Evolutionary conservation across 1,140 invertebrate species (phyloP), one percentile per base, ranked within the genome.

Genomic region (Cydia splendana): DNA sequence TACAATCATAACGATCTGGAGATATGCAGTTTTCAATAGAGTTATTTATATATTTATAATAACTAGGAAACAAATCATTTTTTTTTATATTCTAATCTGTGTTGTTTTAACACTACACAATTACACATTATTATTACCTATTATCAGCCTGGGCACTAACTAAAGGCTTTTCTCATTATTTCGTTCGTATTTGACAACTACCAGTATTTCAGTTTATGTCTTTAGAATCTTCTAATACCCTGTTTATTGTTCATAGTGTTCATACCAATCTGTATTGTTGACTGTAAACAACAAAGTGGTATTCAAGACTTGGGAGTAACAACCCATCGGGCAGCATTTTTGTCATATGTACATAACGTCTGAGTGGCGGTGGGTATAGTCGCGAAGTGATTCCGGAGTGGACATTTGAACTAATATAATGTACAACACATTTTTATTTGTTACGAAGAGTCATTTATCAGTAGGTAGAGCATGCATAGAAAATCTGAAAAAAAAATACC

Each of bases 1-100:
- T 71, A 71, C 15, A 38, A 45, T 42, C 67, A 71, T 42, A 71
- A 67, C 65, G 28, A 69, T 38, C 28, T 67, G n/a, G 18, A 71
- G 30, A 71, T 71, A 69, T 15, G 65, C 5, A 18, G 5, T 30
- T n/a, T 69, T n/a, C 4, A 30, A 30, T 30, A 34, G 2, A 30
- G 30, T 30, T 30, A 30, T 4, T 30, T 30, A 30, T 30, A 4
- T 30, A 30, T 24, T 24, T 24, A 30, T 30, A 30, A 30, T 30
- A 30, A 30, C 30, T 30, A 30, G 3, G 30, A 30, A 30, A 30
- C 30, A 30, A 30, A 30, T 30, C 2, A 30, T 30, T 30, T 30
- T 30, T 30, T 30, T 30, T 30, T 30, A 30, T 4, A 30, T 30
- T 30, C 2, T 30, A 24, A 24, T 24, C 3, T 30, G 30, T 30